Base-by-base conservation (phyloP, 92 coral and sea anemone genomes). In the Ricordea florida region DNA sequence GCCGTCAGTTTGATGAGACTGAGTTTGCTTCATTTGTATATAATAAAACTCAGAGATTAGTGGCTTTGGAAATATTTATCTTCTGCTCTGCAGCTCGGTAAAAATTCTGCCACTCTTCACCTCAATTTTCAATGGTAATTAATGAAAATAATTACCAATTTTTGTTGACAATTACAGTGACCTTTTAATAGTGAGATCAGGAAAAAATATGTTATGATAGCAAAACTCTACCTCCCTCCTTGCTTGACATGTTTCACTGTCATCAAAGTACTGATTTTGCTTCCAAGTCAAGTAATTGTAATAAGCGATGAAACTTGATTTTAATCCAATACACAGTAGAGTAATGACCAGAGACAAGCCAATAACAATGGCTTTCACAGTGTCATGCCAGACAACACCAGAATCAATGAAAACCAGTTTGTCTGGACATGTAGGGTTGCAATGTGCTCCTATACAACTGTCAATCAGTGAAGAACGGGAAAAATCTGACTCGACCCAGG, bases 341-440 rank as follows among this genome's bases (percentile, higher is more conserved):
- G 89, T 84, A 66, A 66, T 58, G 18, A 76, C 47, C 57, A 84
- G 69, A 3, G 84, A 76, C 13, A 84, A 22, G 0, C 60, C 60
- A 36, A 77, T 21, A 26, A 84, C 30, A 0, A 58, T 17, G 6
- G 36, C 53, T 48, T 48, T 41, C 11, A 68, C 49, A 14, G 16
- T 27, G 6, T 21, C 37, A 17, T 25, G 6, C 89, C 89, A 84
- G 27, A 42, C 72, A 25, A 38, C 61, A 22, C 65, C 74, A 9
- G 68, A 42, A 25, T 84, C 89, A 20, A 68, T 49, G 51, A 84
- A 84, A n/a, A 68, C 62, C 43, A 84, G 70, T 26, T 84, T 61
- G 36, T 84, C 89, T 0, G 89, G 89, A 45, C 89, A 84, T 13
- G 73, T 84, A 10, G 89, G 89, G 36, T 84, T 84, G 21, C 89